phyloP scores from a whole-genome alignment of 2,113 vertebrate genomes.

The Myotis brandtii region DNA sequence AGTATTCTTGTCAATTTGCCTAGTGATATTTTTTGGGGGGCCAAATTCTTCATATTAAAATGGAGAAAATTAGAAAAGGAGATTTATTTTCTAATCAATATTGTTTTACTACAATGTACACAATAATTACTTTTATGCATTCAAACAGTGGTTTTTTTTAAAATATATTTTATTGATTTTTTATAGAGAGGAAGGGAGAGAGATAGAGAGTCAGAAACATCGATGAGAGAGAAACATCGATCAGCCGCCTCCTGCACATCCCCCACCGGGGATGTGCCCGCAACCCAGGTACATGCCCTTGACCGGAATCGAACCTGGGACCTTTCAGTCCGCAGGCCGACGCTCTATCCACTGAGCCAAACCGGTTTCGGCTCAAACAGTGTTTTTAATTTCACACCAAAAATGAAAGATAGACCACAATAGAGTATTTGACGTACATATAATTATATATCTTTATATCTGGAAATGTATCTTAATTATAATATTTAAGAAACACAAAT shows the following conservation, averaged over 20 bases:
- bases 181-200: no score
- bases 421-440: background rate
- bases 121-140: background rate
- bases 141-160: slow-evolving; percentile 1
- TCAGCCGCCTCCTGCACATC: no score
- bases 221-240: no score
- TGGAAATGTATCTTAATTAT: background rate
- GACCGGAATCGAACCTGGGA: no score
- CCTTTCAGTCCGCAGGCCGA: no score
- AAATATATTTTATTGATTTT: no score
- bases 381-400: background rate
- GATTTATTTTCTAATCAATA: background rate
- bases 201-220: no score
- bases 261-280: no score
- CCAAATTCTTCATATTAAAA: background rate
- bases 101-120: background rate
- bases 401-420: background rate
- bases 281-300: no score
- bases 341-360: no score
- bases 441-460: background rate
- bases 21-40: background rate
- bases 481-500: background rate
- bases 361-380: no score
- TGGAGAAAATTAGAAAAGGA: background rate
- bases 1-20: background rate